A percentile compares a stretch with the other conserved stretches of the same genome.
Conservation (phyloP, 2,888 invertebrate genomes). For the Copidosoma aretas region DNA sequence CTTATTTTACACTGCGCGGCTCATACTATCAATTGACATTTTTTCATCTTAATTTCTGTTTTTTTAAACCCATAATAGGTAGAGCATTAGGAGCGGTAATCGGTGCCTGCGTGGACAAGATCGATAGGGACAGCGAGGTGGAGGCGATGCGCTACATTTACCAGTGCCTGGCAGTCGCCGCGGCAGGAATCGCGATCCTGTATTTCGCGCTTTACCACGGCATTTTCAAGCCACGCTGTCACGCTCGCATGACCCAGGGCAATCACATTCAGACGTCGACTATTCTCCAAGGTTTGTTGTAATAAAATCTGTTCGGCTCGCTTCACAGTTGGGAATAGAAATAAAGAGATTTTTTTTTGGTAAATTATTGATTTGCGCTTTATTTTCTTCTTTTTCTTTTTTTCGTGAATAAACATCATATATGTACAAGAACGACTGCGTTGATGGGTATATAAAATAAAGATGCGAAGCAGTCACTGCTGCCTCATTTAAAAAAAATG, state of each 20-base stretch:
- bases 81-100: constrained; percentile 77
- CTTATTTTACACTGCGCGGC: too few relatives aligned
- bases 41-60: neutral
- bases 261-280: constrained; percentile 69
- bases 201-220: constrained; percentile 79
- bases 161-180: constrained; percentile 71
- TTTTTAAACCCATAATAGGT: too few relatives aligned
- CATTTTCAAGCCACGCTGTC: constrained; percentile 76
- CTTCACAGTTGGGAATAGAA: too few relatives aligned
- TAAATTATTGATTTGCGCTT: constrained; percentile 15
- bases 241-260: constrained; percentile 69
- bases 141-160: constrained; percentile 66
- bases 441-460: constrained; percentile 8
- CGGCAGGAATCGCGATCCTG: constrained; percentile 70
- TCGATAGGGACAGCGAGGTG: constrained; percentile 62
- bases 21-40: neutral
- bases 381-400: constrained; percentile 10
- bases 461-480: neutral
- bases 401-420: constrained; percentile 18
- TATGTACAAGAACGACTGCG: constrained; percentile 16
- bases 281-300: constrained; percentile 70
- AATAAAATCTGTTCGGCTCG: neutral
- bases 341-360: neutral
- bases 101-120: constrained; percentile 62
- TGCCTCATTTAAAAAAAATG: neutral